Evolutionary conservation across 2,888 invertebrate genomes (phyloP).

Genomic region (Parascotia fuliginaria): DNA sequence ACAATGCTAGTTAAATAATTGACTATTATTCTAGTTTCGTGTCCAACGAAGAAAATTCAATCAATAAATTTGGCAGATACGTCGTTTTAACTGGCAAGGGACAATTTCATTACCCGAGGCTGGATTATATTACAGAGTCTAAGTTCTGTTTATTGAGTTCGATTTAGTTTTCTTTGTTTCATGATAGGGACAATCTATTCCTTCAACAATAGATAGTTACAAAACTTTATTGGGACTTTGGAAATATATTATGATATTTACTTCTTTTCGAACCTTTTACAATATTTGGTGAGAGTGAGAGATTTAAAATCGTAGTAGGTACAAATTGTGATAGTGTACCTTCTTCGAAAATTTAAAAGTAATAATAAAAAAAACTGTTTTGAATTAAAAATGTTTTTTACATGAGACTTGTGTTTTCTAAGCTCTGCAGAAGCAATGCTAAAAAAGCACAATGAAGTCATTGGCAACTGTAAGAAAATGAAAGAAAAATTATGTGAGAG

Average conservation of each 20-base stretch:
- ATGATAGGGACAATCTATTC: constrained; percentile 8
- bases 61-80: constrained; percentile 34
- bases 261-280: neutral
- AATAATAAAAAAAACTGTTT: no score
- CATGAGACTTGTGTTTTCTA: no score
- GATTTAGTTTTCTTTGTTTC: constrained; percentile 34
- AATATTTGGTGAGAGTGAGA: neutral
- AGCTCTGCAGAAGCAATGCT: no score
- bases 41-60: constrained; percentile 23
- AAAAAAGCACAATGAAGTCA: no score
- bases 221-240: neutral
- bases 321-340: no score
- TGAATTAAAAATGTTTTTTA: no score
- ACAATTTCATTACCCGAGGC: constrained; percentile 37
- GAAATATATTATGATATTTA: neutral
- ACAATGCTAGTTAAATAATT: constrained; percentile 6
- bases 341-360: no score
- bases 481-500: no score
- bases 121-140: constrained; percentile 37
- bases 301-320: no score
- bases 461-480: no score
- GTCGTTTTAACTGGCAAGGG: constrained; percentile 26
- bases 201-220: constrained; percentile 1
- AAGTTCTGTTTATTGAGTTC: constrained; percentile 37
- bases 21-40: constrained; percentile 16